A percentile compares a stretch with the other conserved stretches of the same genome.
Evolutionary conservation across 1,140 invertebrate genomes (phyloP).

Genomic region (Anadara kagoshimensis): DNA sequence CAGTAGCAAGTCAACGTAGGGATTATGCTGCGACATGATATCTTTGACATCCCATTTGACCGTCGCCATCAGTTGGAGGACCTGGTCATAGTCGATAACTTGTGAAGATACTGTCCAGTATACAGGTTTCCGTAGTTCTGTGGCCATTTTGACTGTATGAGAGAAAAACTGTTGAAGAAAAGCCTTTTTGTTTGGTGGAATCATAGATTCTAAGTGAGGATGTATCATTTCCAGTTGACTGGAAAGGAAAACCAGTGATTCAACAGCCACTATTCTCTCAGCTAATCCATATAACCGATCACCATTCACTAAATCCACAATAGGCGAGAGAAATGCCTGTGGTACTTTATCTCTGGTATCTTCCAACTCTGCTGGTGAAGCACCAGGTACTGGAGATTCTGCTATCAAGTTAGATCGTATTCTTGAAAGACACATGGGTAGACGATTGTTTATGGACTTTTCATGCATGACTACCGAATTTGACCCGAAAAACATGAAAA

Average conservation of each 20-base stretch:
- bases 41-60: conserved; percentile 96
- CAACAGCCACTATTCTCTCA: conserved; percentile 91
- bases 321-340: conserved; percentile 81
- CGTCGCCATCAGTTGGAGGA: conserved; percentile 84
- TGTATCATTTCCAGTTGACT: conserved; percentile 89
- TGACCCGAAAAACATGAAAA: conserved; percentile 82
- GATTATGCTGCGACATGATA: conserved; percentile 95
- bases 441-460: conserved; percentile 74
- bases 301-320: conserved; percentile 82
- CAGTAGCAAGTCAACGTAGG: conserved; percentile 82
- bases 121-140: conserved; percentile 86
- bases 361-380: conserved; percentile 37
- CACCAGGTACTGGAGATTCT: conserved; percentile 50
- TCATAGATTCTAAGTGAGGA: conserved; percentile 81
- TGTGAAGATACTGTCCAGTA: conserved; percentile 88
- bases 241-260: conserved; percentile 92
- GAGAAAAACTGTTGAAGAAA: conserved; percentile 84
- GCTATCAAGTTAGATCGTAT: conserved; percentile 83
- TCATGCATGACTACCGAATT: conserved; percentile 74
- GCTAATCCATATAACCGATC: conserved; percentile 86
- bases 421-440: conserved; percentile 84
- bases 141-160: conserved; percentile 82
- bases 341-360: conserved; percentile 73
- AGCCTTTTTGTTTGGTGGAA: conserved; percentile 77
- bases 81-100: conserved; percentile 85